Base-by-base conservation (phyloP, 2,888 invertebrate genomes). In the Chymomyza procnemis region DNA sequence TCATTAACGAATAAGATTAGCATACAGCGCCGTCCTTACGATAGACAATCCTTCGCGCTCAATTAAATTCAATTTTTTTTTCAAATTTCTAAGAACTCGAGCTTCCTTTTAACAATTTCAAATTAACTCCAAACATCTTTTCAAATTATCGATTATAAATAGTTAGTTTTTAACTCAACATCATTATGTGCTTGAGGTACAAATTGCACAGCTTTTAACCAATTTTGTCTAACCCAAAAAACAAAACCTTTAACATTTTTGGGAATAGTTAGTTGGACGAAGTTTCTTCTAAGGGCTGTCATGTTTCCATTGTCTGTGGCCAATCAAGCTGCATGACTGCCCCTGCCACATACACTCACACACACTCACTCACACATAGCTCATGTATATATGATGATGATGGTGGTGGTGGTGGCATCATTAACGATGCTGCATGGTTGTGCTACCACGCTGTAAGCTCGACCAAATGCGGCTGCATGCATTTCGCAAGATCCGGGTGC, bases 291-390 rank as follows among this genome's bases (percentile, higher is more conserved):
- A 9, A 22, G 4, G 6, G 19, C 54, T 54, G 19, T 54, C 54
- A 21, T 21, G 54, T 54, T 54, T 19, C 21, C 18, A 21, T 21
- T 54, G 19, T 54, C 54, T 76, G 77, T 75, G 85, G 82, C 74
- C 82, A 87, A 83, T 87, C 83, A 85, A 85, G 80, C 83, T 87
- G 82, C 82, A 82, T 82, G 85, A 86, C 78, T 86, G 87, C 87
- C 67, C 16, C n/a, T 34, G 14, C n/a, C 30, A 30, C 57, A 14
- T 34, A 4, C 30, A 57, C 55, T n/a, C n/a, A n/a, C n/a, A n/a
- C n/a, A n/a, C n/a, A n/a, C n/a, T n/a, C n/a, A n/a, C n/a, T n/a
- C n/a, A n/a, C n/a, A n/a, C n/a, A n/a, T n/a, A n/a, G 9, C n/a
- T 18, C 5, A 3, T 34, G 19, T 8, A 22, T 16, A 57, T 30